Conservation (phyloP, 2,113 vertebrate species). For the Cyprinodon brontotheroides region DNA sequence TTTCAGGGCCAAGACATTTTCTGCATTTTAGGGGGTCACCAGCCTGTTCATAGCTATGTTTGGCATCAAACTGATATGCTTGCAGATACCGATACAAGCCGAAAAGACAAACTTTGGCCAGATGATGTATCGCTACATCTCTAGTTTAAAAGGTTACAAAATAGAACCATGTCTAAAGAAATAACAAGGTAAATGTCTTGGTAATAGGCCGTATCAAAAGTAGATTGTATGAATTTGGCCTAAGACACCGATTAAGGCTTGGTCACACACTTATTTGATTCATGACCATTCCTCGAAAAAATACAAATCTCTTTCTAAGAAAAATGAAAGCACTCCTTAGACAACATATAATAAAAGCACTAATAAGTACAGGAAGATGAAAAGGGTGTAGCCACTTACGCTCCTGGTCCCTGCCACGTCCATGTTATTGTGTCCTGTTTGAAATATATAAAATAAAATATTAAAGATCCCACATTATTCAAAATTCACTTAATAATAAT, state of each 20-base stretch:
- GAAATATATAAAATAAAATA: neutral
- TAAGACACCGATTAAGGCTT: neutral
- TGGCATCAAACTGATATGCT: no score
- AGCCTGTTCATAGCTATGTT: no score
- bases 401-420: slow-evolving; percentile 97
- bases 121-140: neutral
- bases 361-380: neutral
- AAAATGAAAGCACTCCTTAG: neutral
- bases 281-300: neutral
- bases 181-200: no score
- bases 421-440: slow-evolving; percentile 93
- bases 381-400: slow-evolving; percentile 77
- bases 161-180: no score
- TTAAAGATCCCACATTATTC: no score
- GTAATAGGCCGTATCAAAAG: neutral
- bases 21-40: no score
- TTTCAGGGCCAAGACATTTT: no score
- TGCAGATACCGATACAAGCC: no score
- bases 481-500: no score
- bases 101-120: no score
- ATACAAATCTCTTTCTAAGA: neutral
- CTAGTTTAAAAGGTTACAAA: no score
- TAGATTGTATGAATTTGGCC: neutral
- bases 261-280: neutral
- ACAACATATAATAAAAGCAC: neutral